A percentile compares a stretch with the other conserved stretches of the same genome.
phyloP scores from a whole-genome alignment of 1,140 invertebrate species.

The Drosophila orosa region DNA sequence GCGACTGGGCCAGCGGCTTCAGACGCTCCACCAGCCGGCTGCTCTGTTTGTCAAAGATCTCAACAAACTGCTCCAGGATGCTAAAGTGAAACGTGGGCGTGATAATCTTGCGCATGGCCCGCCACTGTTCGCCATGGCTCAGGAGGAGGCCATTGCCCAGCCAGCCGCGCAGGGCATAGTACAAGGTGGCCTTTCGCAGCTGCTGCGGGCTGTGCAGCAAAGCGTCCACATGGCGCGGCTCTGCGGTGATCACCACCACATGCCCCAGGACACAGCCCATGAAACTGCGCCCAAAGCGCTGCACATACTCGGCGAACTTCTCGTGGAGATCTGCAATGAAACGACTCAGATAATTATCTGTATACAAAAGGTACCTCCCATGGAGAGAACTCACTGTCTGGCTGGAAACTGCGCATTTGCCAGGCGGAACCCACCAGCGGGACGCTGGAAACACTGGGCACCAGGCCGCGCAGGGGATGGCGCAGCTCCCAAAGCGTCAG shows the following conservation, averaged over 20 bases:
- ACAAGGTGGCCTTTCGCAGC: slow-evolving; percentile 70
- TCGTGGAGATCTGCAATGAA: slow-evolving; percentile 53
- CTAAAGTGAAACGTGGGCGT: slow-evolving; percentile 94
- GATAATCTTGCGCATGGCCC: slow-evolving; percentile 84
- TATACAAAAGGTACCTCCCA: no score
- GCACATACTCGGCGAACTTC: slow-evolving; percentile 66
- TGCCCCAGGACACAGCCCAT: slow-evolving; percentile 85
- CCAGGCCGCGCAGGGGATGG: slow-evolving; percentile 37
- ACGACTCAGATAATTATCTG: neutral
- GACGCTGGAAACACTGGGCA: slow-evolving; percentile 64
- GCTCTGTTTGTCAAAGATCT: slow-evolving; percentile 89
- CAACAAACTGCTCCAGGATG: slow-evolving; percentile 90
- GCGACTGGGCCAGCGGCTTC: slow-evolving; percentile 81
- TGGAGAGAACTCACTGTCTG: slow-evolving; percentile 59
- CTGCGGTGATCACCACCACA: slow-evolving; percentile 73
- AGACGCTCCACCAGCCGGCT: slow-evolving; percentile 86
- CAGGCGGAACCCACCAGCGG: slow-evolving; percentile 61
- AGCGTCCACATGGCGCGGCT: slow-evolving; percentile 77
- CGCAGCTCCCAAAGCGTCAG: slow-evolving; percentile 55
- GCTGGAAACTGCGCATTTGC: slow-evolving; percentile 69
- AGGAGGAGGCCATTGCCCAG: slow-evolving; percentile 88
- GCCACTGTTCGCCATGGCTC: slow-evolving; percentile 80
- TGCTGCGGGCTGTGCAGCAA: slow-evolving; percentile 67
- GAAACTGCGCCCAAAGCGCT: slow-evolving; percentile 86
- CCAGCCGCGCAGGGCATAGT: slow-evolving; percentile 86